Evolutionary conservation across 2,888 invertebrate species (phyloP), one percentile per base, ranked within the genome.

Genomic region (Cantharis rustica): DNA sequence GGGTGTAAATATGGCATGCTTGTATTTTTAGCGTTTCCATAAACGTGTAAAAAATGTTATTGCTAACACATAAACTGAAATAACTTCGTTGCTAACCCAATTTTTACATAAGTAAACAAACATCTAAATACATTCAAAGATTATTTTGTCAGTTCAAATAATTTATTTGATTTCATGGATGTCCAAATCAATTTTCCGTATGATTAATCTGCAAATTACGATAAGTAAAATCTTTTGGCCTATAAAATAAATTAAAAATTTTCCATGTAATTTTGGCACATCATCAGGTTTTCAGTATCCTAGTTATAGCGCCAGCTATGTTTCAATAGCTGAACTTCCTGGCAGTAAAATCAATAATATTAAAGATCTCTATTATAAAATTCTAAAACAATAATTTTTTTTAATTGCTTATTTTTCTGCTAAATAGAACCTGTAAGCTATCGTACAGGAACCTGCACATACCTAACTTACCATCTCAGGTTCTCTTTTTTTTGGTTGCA

Each of bases 1-100:
- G 16, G 20, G 62, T 47, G 61, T 15, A 69, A 69, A 71, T 27
- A 31, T 68, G 11, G 20, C 16, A 15, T 13, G 15, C 16, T 62
- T 10, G 70, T 76, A 76, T 76, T 76, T 70, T 70, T 69, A 70
- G 73, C 69, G 69, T 76, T 76, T 73, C 76, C 76, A 70, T 72
- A 76, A 76, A 76, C 31, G 72, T 72, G 61, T 69, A 69, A 73
- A 66, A 69, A 69, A 26, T 17, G 20, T 7, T 16, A 47, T n/a
- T 69, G 27, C 63, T 16, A 20, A 69, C 20, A 27, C 26, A 11
- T 47, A 17, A 64, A 64, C 66, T 26, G 31, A 74, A 69, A 70
- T 74, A 74, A 66, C 74, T 71, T 23, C 2, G 74, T 74, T 23
- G 16, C 61, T 27, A 47, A 68, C 71, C 16, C 7, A 15, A 27